A percentile compares a stretch with the other conserved stretches of the same genome.
Evolutionary conservation across 2,113 vertebrate species (phyloP).

Genomic region (Ciconia boyciana): DNA sequence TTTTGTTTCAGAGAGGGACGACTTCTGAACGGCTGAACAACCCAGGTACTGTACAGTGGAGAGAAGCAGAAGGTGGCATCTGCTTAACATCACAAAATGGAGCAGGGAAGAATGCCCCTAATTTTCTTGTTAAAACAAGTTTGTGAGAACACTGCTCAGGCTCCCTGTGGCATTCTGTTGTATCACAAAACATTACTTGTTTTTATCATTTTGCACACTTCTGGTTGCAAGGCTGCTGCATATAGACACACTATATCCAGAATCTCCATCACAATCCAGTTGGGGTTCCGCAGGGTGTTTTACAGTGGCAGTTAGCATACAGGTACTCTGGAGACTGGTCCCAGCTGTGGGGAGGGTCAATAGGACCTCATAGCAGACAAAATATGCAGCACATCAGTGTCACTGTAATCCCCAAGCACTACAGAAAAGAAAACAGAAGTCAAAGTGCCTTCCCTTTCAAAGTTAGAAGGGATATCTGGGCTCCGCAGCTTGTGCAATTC

Average conservation of each 20-base stretch:
- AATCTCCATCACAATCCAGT: not conserved
- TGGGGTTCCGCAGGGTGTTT: not conserved
- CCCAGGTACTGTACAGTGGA: not conserved
- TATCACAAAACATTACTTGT: not conserved
- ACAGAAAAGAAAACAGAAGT: not conserved
- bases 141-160: not conserved
- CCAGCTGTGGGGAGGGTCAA: not conserved
- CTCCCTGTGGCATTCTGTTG: not conserved
- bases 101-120: not conserved
- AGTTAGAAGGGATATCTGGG: not conserved
- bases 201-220: not conserved
- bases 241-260: not conserved
- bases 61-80: not conserved
- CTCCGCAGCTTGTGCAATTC: not conserved
- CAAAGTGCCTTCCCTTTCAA: not conserved
- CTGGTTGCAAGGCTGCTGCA: not conserved
- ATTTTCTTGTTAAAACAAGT: not conserved
- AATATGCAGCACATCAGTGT: not conserved
- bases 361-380: rapidly evolving
- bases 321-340: not conserved
- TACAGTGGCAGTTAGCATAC: not conserved
- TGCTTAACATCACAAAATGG: not conserved
- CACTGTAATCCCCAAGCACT: not conserved
- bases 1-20: not conserved
- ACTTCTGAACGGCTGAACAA: not conserved